Percentiles rank a stretch among this genome's conserved stretches.
Conservation (phyloP, 2,797 vertebrate species). For the Chanos chanos region DNA sequence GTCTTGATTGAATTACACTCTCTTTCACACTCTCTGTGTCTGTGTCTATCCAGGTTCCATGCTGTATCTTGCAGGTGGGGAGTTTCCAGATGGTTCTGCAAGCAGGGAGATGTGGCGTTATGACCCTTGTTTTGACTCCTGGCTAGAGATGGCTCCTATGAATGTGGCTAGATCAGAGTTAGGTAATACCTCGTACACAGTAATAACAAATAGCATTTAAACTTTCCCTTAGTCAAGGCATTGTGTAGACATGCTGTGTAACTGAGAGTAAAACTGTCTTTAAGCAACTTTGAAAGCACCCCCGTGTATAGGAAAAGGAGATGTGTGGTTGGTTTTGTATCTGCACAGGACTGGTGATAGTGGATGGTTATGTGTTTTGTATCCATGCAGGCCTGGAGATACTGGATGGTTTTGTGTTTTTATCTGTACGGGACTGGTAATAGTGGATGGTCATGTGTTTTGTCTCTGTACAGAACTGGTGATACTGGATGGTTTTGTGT, state of each 20-base stretch:
- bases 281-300: no score
- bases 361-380: slow-evolving; percentile 80
- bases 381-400: no score
- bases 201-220: background rate
- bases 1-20: no score
- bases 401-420: no score
- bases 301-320: no score
- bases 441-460: no score
- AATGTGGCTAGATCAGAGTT: slow-evolving; percentile 77
- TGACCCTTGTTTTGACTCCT: slow-evolving; percentile 76
- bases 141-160: slow-evolving; percentile 81
- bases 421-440: slow-evolving; percentile 26
- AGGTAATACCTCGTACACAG: slow-evolving; percentile 49
- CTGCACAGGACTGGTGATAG: slow-evolving; percentile 48
- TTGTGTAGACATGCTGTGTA: background rate
- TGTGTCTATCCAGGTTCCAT: slow-evolving; percentile 61
- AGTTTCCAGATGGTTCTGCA: slow-evolving; percentile 78
- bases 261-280: no score
- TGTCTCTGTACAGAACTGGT: slow-evolving; percentile 20
- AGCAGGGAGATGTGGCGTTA: slow-evolving; percentile 83
- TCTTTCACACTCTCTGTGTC: no score
- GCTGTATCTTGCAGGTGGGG: slow-evolving; percentile 75
- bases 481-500: no score
- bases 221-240: no score
- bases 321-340: background rate